These are phyloP conservation scores for Cecropterus lyciades DNA, from an alignment of 1,140 invertebrate genomes.

Conservation along the genomic window DNA sequence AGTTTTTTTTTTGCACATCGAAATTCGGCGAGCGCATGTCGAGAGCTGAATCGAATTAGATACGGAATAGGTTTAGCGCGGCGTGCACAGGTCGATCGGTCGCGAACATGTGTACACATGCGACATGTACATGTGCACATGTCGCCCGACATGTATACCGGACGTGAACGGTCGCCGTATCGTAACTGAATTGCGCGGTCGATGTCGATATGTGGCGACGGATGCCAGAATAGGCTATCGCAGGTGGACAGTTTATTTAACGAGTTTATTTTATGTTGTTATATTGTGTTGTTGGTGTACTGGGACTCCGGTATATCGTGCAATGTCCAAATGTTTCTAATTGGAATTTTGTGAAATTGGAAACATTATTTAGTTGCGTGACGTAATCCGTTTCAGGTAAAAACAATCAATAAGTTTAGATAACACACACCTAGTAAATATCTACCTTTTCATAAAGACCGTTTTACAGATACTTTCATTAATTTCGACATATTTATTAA, in stretches of 20 bases:
- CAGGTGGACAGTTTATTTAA: background rate
- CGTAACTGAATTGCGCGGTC: slow-evolving; percentile 13
- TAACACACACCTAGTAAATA: no score
- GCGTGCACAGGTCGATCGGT: slow-evolving; percentile 10
- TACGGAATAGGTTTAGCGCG: slow-evolving; percentile 24
- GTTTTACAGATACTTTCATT: no score
- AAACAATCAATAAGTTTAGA: no score
- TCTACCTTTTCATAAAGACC: no score
- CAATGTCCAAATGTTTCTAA: background rate
- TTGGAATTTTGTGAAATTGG: no score
- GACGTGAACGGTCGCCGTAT: slow-evolving; percentile 11
- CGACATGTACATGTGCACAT: background rate
- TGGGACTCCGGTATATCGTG: background rate
- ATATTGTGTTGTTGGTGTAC: background rate
- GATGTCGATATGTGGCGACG: slow-evolving; percentile 4
- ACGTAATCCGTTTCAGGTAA: no score
- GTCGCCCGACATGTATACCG: background rate
- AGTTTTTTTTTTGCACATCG: slow-evolving; percentile 1
- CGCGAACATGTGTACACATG: slow-evolving; percentile 4
- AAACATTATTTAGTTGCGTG: no score
- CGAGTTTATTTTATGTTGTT: background rate
- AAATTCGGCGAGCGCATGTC: slow-evolving; percentile 24
- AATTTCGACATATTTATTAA: no score
- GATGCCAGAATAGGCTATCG: slow-evolving; percentile 15
- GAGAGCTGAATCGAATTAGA: slow-evolving; percentile 24